Conservation (phyloP, 2,113 vertebrate species). For the Takifugu bimaculatus region DNA sequence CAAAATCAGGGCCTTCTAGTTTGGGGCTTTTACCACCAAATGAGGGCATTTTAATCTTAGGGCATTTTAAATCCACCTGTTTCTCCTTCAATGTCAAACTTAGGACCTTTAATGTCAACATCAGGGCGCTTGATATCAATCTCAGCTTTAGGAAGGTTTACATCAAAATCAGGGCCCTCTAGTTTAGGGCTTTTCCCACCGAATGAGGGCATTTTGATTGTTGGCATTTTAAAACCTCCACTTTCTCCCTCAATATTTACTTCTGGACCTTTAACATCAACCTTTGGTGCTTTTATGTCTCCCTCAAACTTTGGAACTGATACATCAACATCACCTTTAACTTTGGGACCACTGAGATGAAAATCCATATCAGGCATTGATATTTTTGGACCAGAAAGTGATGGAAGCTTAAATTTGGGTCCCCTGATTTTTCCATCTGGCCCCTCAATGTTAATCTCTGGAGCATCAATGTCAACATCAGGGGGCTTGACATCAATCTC, state of each 20-base stretch:
- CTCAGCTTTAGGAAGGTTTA: constrained; percentile 12
- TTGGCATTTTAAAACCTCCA: too few species aligned
- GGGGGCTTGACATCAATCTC: constrained; percentile 1
- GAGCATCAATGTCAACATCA: background rate
- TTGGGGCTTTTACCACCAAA: constrained; percentile 61
- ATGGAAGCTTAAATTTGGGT: constrained; percentile 54
- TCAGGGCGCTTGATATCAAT: too few species aligned
- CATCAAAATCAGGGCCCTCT: constrained; percentile 14
- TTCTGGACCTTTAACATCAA: background rate
- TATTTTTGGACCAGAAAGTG: background rate
- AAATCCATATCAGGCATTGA: background rate
- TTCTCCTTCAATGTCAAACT: constrained; percentile 12
- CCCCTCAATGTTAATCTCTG: constrained; percentile 12
- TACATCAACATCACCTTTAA: constrained; percentile 20
- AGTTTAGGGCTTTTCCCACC: constrained; percentile 5
- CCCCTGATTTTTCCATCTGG: constrained; percentile 14
- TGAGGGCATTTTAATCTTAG: constrained; percentile 61
- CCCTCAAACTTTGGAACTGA: constrained; percentile 26
- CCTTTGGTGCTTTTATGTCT: constrained; percentile 38
- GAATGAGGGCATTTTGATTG: too few species aligned
- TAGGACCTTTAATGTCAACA: constrained; percentile 6
- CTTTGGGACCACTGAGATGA: background rate
- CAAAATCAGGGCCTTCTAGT: constrained; percentile 46
- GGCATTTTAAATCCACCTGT: constrained; percentile 24
- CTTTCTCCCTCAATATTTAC: constrained; percentile 25